A percentile compares a stretch with the other conserved stretches of the same genome.
These are phyloP conservation scores for Parnassius mnemosyne DNA, from an alignment of 2,888 invertebrate genomes.

Conservation along the genomic window DNA sequence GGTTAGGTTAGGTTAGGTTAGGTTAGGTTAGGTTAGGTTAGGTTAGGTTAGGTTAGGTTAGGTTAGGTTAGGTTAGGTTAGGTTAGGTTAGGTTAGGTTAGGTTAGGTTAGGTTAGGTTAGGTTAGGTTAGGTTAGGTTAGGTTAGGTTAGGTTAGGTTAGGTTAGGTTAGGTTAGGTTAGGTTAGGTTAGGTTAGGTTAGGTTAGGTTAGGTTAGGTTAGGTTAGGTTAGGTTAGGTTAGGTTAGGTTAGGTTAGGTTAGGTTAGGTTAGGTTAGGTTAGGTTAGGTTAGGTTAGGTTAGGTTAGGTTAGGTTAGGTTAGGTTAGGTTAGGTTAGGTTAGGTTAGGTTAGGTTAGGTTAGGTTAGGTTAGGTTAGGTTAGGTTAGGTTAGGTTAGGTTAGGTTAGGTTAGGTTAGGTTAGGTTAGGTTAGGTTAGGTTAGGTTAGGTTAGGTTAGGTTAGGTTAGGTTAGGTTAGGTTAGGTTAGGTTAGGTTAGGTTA, in stretches of 20 bases:
- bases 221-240: background rate
- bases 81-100: too few species aligned
- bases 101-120: too few species aligned
- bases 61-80: too few species aligned
- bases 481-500: constrained; percentile 21
- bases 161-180: too few species aligned
- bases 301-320: constrained; percentile 18
- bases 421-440: constrained; percentile 29
- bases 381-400: constrained; percentile 28
- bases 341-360: constrained; percentile 32
- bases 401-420: constrained; percentile 31
- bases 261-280: background rate
- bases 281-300: constrained; percentile 7
- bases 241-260: background rate
- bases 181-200: constrained; percentile 12
- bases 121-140: too few species aligned
- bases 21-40: too few species aligned
- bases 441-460: constrained; percentile 29
- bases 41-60: too few species aligned
- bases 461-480: constrained; percentile 31
- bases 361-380: constrained; percentile 33
- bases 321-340: constrained; percentile 23
- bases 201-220: constrained; percentile 14
- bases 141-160: too few species aligned
- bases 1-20: too few species aligned